A percentile compares a stretch with the other conserved stretches of the same genome.
phyloP scores from a whole-genome alignment of 35 echinoderm and acorn worm genomes.

The Diadema setosum region DNA sequence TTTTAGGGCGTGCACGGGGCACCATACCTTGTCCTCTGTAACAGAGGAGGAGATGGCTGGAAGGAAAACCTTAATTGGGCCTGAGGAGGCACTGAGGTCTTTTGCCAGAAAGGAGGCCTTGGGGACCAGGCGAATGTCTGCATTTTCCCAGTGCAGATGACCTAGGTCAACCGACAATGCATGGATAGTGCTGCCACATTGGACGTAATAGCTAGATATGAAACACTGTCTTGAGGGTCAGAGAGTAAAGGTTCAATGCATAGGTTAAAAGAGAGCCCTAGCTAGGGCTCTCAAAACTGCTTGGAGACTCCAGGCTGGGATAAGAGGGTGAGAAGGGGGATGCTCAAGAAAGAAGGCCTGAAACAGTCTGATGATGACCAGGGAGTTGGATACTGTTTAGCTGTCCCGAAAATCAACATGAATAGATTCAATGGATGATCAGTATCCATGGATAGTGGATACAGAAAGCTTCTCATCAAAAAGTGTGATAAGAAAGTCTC shows the following conservation, averaged over 20 bases:
- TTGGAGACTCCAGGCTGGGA: not conserved
- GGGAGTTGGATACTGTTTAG: not conserved
- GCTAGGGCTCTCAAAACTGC: not conserved
- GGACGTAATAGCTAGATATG: not conserved
- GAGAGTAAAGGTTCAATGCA: not conserved
- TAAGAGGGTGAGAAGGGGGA: not conserved
- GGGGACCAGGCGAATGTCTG: not conserved
- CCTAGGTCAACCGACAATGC: not conserved
- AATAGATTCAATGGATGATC: not conserved
- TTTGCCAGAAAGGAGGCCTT: not conserved
- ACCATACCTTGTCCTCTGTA: too few relatives aligned
- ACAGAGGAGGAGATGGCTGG: not conserved
- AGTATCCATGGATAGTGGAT: too few relatives aligned
- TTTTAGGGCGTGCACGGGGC: not conserved
- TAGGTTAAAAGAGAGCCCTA: not conserved
- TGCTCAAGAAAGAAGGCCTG: not conserved
- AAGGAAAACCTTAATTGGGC: not conserved
- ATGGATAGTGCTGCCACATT: not conserved
- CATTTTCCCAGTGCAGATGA: not conserved
- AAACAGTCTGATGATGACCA: not conserved
- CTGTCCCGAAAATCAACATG: not conserved
- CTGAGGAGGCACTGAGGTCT: not conserved
- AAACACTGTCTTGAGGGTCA: not conserved
- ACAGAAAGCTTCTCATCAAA: not conserved
- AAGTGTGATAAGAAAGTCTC: not conserved